Conservation (phyloP, 2,888 invertebrate species). For the Oxycera nigricornis region DNA sequence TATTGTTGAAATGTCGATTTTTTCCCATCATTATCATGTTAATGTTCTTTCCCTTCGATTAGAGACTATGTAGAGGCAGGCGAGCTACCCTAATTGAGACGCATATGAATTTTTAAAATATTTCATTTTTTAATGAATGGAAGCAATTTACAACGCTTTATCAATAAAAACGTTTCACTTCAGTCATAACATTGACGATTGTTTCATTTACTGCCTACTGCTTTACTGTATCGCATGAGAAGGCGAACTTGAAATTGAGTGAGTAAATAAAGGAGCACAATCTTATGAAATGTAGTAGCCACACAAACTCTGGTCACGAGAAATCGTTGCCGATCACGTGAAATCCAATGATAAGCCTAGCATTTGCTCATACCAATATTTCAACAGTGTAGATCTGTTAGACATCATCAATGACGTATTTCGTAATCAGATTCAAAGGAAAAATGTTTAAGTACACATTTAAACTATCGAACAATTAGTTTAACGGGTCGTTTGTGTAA, state of each 20-base stretch:
- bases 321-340: not conserved
- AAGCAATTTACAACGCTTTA: not conserved
- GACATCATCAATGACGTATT: not conserved
- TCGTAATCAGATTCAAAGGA: not conserved
- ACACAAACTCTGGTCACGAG: not conserved
- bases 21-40: not conserved
- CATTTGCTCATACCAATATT: not conserved
- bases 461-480: no score
- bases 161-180: not conserved
- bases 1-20: conserved; percentile 23
- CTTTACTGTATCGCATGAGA: not conserved
- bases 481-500: no score
- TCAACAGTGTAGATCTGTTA: not conserved
- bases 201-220: no score
- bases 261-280: not conserved
- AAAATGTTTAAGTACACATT: no score
- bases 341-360: not conserved
- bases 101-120: not conserved
- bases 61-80: not conserved
- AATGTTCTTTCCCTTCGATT: not conserved
- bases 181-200: not conserved
- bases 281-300: not conserved
- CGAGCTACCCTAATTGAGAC: not conserved
- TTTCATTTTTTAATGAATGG: not conserved
- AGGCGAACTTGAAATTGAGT: conserved; percentile 11